Percentiles rank a stretch among this genome's conserved stretches.
Conservation (phyloP, 2,888 invertebrate species). For the Oscheius sp. region DNA sequence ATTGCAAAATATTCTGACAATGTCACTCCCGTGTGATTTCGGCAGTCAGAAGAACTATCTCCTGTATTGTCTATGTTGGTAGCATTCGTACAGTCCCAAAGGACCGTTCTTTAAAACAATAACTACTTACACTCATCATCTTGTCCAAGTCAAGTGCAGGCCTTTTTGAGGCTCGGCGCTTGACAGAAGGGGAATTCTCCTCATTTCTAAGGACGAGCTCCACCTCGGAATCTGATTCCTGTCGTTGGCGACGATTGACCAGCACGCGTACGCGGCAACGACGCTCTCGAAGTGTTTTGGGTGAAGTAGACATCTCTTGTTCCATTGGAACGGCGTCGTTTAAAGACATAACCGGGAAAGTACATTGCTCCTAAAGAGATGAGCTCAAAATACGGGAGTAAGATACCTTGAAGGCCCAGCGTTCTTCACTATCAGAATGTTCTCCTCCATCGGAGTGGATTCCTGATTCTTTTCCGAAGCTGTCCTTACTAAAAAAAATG, state of each 20-base stretch:
- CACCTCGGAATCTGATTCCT: conserved; percentile 24
- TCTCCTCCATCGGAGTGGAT: conserved; percentile 52
- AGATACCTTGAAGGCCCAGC: conserved; percentile 38
- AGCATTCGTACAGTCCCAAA: too few relatives aligned
- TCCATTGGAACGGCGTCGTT: not conserved
- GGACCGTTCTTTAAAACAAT: too few relatives aligned
- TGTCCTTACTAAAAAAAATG: conserved; percentile 52
- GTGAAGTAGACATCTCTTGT: not conserved
- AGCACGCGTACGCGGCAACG: conserved; percentile 34
- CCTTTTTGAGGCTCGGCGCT: conserved; percentile 15
- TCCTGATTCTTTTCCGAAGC: conserved; percentile 54
- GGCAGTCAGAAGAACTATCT: too few relatives aligned
- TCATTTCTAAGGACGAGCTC: conserved; percentile 22
- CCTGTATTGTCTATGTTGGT: too few relatives aligned
- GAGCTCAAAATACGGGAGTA: not conserved
- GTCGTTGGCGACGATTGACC: conserved; percentile 29
- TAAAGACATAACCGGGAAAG: conserved; percentile 15
- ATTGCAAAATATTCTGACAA: too few relatives aligned
- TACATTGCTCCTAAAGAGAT: conserved; percentile 8
- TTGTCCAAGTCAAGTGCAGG: conserved; percentile 53
- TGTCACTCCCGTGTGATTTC: too few relatives aligned
- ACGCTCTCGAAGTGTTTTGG: conserved; percentile 22
- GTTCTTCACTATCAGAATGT: conserved; percentile 40
- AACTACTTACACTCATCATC: conserved; percentile 46
- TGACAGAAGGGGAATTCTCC: conserved; percentile 28